Evolutionary conservation across 2,113 vertebrate genomes (phyloP).

Genomic region (Columba livia): DNA sequence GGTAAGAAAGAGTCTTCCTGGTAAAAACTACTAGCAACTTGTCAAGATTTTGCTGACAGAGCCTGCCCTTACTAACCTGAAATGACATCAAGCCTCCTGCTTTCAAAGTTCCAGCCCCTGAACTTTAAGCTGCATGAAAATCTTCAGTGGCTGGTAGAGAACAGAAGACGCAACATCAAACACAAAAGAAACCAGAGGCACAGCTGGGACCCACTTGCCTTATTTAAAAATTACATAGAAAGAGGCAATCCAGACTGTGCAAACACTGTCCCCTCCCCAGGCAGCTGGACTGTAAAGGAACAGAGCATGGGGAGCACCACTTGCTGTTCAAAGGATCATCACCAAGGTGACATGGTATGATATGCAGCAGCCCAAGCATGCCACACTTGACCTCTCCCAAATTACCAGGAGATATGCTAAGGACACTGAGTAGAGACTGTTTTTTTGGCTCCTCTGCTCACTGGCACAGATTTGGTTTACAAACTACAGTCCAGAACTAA

Average conservation of each 20-base stretch:
- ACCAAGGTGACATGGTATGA: neutral
- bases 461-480: neutral
- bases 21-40: neutral
- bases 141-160: neutral
- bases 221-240: neutral
- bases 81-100: neutral
- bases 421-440: accelerated
- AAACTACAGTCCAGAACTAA: neutral
- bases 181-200: neutral
- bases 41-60: slow-evolving; percentile 11
- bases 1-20: neutral
- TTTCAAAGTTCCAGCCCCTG: neutral
- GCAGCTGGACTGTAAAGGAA: neutral
- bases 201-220: neutral
- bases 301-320: neutral
- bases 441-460: neutral
- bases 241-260: neutral
- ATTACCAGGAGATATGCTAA: neutral
- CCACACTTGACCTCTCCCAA: neutral
- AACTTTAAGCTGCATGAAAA: neutral
- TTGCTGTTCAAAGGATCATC: neutral
- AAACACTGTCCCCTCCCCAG: neutral
- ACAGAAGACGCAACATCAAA: neutral
- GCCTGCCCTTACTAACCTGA: neutral
- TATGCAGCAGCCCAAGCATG: neutral